These are phyloP conservation scores for Uromys caudimaculatus DNA, from an alignment of 2,797 vertebrate species.

Conservation along the genomic window DNA sequence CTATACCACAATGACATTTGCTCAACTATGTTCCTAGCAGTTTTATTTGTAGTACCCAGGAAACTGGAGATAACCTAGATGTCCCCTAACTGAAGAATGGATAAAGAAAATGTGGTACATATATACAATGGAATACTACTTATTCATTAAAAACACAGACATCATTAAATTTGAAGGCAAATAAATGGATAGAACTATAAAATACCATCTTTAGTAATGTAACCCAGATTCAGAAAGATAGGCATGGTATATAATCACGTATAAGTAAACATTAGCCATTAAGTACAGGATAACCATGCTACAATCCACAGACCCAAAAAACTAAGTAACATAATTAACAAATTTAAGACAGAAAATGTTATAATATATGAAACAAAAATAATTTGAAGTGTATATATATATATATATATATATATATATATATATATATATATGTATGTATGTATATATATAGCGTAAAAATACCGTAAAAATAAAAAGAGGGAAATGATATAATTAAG, in stretches of 20 bases:
- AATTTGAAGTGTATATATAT: neutral
- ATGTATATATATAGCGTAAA: neutral
- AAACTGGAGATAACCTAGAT: neutral
- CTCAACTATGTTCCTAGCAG: neutral
- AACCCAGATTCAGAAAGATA: too few relatives aligned
- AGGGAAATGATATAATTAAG: neutral
- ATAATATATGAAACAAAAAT: neutral
- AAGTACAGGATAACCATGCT: too few relatives aligned
- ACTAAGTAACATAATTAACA: neutral
- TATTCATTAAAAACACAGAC: too few relatives aligned
- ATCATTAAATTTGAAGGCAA: too few relatives aligned
- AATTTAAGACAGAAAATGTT: neutral
- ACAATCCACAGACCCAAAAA: too few relatives aligned
- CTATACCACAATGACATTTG: neutral
- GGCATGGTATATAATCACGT: too few relatives aligned
- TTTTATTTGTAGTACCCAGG: neutral
- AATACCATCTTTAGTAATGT: too few relatives aligned
- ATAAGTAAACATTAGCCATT: too few relatives aligned
- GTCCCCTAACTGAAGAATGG: neutral
- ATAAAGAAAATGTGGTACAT: neutral
- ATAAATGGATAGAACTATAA: too few relatives aligned
- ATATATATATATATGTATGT: too few relatives aligned
- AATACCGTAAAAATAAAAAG: neutral
- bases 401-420: too few relatives aligned
- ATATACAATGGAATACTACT: neutral